A percentile compares a stretch with the other conserved stretches of the same genome.
Evolutionary conservation across 2,113 vertebrate species (phyloP).

Genomic region (Periophthalmus modestus): DNA sequence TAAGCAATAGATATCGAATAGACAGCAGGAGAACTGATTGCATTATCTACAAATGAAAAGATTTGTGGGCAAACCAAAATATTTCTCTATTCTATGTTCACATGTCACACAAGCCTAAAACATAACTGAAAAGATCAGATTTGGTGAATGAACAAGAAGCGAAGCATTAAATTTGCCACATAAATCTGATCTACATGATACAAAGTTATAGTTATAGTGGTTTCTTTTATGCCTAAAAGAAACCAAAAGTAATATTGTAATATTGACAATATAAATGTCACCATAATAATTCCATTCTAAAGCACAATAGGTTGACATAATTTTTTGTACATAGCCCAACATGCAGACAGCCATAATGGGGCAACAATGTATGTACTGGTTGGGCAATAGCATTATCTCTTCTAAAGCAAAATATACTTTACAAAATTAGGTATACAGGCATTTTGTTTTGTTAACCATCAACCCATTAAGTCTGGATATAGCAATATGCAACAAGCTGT

Average conservation of each 20-base stretch:
- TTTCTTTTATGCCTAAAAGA: too few species aligned
- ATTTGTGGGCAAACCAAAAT: background rate
- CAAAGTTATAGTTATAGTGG: background rate
- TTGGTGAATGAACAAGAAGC: background rate
- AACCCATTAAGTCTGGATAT: background rate
- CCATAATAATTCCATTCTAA: background rate
- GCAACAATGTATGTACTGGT: background rate
- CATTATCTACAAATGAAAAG: background rate
- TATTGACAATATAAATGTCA: too few species aligned
- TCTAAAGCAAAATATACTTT: background rate
- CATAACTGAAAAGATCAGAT: background rate
- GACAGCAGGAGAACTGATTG: background rate
- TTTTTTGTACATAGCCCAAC: background rate
- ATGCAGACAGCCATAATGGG: background rate
- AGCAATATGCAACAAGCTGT: background rate
- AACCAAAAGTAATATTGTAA: too few species aligned
- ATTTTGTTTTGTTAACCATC: background rate
- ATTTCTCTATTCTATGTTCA: background rate
- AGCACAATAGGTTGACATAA: background rate
- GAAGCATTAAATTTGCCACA: background rate
- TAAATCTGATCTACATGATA: background rate
- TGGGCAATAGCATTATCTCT: background rate
- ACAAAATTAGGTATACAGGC: background rate
- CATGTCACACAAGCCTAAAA: background rate
- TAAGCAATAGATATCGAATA: background rate